Conservation (phyloP, 2,113 vertebrate genomes). For the Pedionomus torquatus region DNA sequence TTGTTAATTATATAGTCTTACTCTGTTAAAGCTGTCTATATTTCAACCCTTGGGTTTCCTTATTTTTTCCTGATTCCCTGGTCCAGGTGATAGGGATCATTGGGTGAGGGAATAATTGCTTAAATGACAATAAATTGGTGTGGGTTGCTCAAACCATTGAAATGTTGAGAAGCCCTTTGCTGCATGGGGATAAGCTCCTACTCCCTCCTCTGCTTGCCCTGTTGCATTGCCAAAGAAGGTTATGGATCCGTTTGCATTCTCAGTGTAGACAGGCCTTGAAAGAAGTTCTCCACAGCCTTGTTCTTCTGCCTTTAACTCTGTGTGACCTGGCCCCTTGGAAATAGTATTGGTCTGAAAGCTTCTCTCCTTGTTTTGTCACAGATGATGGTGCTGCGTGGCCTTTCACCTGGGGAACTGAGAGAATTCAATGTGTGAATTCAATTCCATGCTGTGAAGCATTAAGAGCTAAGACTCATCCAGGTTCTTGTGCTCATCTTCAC, state of each 20-base stretch:
- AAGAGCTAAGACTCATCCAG: not conserved
- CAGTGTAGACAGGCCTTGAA: fast-evolving
- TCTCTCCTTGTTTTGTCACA: fast-evolving
- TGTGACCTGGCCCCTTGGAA: not conserved
- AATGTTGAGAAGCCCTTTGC: fast-evolving
- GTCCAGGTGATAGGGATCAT: not conserved
- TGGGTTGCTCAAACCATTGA: not conserved
- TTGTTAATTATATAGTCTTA: not conserved
- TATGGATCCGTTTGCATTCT: fast-evolving
- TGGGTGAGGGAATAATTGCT: not conserved
- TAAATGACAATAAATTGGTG: not conserved
- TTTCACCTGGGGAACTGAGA: fast-evolving
- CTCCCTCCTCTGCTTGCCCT: fast-evolving
- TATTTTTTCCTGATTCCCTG: not conserved
- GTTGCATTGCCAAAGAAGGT: fast-evolving
- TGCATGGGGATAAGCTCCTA: fast-evolving
- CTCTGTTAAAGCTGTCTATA: not conserved
- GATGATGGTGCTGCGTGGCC: fast-evolving
- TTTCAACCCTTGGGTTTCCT: not conserved
- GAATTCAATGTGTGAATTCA: fast-evolving
- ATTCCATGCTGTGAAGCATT: fast-evolving
- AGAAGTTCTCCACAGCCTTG: too few relatives aligned
- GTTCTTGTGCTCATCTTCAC: fast-evolving
- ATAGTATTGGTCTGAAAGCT: fast-evolving
- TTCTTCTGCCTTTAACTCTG: too few relatives aligned